Evolutionary conservation across 2,797 vertebrate species (phyloP), one percentile per base, ranked within the genome.

Genomic region (Loris lydekkerianus): DNA sequence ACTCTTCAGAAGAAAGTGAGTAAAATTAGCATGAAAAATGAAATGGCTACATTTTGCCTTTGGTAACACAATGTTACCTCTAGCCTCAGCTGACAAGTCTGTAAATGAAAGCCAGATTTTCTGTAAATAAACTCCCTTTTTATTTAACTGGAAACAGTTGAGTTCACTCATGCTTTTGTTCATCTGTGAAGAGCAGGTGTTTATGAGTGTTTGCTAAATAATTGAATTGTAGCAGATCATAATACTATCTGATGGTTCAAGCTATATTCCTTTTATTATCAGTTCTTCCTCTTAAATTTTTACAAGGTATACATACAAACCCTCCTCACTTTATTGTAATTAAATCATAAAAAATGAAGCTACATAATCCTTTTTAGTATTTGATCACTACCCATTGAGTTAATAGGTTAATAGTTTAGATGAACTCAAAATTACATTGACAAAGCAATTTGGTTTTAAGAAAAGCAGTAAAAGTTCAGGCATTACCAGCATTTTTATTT

Each of bases 1-100:
- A 80, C 17, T 84, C 18, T 88, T 91, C 49, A 89, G 61, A 92
- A 87, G 82, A 89, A 93, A 83, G 27, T 11, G 70, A 85, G n/a
- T 93, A 94, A 70, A 96, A 78, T 85, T 90, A 84, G 8, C 37
- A 43, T 75, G 72, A 80, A 89, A 96, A 82, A 29, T 70, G 77
- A 73, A 78, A 82, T 93, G 53, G 9, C n/a, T 94, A n/a, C 63
- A 58, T 82, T 63, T 17, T 85, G 29, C 7, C 43, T 80, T 87
- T 76, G 27, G 18, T 80, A 89, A 82, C 10, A 77, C 53, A 82
- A 78, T 65, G 3, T 8, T 49, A 58, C 20, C 4, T 96, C 46
- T 75, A 90, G 25, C 85, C 88, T 89, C 65, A 94, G 73, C 75
- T 63, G 20, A 60, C 37, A 14, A 13, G 5, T 61, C 31, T 61